Conservation (phyloP, 2,113 vertebrate genomes). For the Carollia perspicillata region DNA sequence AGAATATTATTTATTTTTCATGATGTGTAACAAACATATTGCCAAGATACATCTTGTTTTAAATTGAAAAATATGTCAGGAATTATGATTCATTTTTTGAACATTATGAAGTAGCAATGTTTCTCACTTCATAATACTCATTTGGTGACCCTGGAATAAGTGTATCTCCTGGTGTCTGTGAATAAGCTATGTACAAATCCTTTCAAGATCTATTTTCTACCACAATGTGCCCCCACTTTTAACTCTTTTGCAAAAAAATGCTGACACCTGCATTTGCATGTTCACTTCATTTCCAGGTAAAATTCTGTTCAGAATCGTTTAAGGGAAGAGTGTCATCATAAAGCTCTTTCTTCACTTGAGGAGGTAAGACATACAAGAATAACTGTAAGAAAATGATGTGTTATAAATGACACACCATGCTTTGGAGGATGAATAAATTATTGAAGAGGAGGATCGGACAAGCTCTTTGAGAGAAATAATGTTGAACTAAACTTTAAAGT, state of each 20-base stretch:
- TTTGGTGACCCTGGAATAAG: background rate
- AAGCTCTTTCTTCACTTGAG: background rate
- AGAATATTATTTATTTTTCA: constrained; percentile 20
- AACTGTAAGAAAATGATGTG: background rate
- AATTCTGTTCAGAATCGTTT: background rate
- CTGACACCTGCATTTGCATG: background rate
- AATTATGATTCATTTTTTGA: constrained; percentile 11
- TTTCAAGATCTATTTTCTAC: background rate
- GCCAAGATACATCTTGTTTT: constrained; percentile 21
- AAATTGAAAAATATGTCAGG: constrained; percentile 35
- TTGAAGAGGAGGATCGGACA: background rate
- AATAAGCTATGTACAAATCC: background rate
- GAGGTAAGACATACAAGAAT: background rate
- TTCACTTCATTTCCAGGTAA: background rate
- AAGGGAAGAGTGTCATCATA: background rate
- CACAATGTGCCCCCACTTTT: background rate
- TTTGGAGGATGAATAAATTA: background rate
- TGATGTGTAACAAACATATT: constrained; percentile 7
- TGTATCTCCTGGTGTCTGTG: background rate
- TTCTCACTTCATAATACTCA: background rate
- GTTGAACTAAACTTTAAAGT: background rate
- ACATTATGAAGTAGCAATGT: constrained; percentile 1
- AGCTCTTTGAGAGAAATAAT: background rate
- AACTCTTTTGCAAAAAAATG: background rate
- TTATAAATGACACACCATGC: background rate